A percentile compares a stretch with the other conserved stretches of the same genome.
These are phyloP conservation scores for Acleris holmiana DNA, from an alignment of 2,888 invertebrate genomes.

Conservation along the genomic window DNA sequence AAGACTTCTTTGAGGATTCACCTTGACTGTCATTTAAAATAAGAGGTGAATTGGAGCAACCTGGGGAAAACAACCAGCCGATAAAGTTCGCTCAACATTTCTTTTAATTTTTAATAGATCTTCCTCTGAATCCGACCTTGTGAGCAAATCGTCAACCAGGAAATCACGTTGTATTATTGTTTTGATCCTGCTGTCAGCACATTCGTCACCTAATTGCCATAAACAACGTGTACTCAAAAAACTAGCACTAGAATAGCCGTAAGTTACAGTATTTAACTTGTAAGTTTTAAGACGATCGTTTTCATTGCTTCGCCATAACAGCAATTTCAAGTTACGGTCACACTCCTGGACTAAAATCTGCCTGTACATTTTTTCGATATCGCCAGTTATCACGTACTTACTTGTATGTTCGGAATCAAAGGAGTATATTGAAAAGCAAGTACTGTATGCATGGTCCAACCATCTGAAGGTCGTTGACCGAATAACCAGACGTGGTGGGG, in stretches of 20 bases:
- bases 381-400: neutral
- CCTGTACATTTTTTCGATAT: constrained; percentile 1
- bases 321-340: constrained; percentile 3
- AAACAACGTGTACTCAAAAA: neutral
- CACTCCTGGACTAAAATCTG: neutral
- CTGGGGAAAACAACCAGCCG: no score
- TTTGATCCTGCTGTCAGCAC: no score
- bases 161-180: no score
- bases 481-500: constrained; percentile 8
- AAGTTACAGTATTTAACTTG: constrained; percentile 1
- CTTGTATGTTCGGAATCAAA: neutral
- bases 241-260: neutral
- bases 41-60: no score
- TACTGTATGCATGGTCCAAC: constrained; percentile 8
- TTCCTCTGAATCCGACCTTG: no score
- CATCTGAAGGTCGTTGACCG: constrained; percentile 9
- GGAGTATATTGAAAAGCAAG: neutral
- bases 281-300: neutral
- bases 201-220: neutral
- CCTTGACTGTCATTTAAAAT: no score
- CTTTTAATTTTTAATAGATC: no score
- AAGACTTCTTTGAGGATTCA: no score
- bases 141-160: no score
- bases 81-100: no score
- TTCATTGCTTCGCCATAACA: constrained; percentile 1